Evolutionary conservation across 2,113 vertebrate species (phyloP).

Genomic region (Andinoacara biseriatus): DNA sequence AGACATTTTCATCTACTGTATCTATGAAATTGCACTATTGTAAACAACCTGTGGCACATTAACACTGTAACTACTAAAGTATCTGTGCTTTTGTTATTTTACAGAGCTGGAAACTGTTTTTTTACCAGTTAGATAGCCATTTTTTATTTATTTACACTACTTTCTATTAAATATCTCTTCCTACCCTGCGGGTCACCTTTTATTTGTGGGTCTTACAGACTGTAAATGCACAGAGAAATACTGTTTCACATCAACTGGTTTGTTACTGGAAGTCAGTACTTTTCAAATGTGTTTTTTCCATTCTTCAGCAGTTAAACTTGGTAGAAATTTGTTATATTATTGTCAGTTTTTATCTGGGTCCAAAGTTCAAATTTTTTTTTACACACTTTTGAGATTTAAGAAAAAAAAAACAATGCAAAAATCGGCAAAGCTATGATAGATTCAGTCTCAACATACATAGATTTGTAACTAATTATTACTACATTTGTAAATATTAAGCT

Average conservation of each 20-base stretch:
- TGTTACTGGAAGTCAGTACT: background rate
- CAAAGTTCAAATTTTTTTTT: no score
- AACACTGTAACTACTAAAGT: slow-evolving; percentile 68
- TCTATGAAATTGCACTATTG: slow-evolving; percentile 77
- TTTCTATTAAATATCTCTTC: slow-evolving; percentile 79
- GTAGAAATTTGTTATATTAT: no score
- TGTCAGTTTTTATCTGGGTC: no score
- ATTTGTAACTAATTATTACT: background rate
- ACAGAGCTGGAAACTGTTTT: slow-evolving; percentile 58
- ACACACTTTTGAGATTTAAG: no score
- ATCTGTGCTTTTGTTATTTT: slow-evolving; percentile 63
- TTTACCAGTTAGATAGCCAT: slow-evolving; percentile 61
- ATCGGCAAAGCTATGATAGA: no score
- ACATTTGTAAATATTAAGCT: background rate
- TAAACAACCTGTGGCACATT: slow-evolving; percentile 66
- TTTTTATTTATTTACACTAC: slow-evolving; percentile 75
- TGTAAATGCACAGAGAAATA: background rate
- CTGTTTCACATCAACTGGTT: background rate
- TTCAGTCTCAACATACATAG: no score
- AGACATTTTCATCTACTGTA: slow-evolving; percentile 70
- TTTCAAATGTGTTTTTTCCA: background rate
- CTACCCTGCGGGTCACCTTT: slow-evolving; percentile 19
- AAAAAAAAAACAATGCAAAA: no score
- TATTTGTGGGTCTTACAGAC: slow-evolving; percentile 4
- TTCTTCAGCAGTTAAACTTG: background rate